A percentile compares a stretch with the other conserved stretches of the same genome.
phyloP scores from a whole-genome alignment of 2,113 vertebrate genomes.

The Scomber colias region DNA sequence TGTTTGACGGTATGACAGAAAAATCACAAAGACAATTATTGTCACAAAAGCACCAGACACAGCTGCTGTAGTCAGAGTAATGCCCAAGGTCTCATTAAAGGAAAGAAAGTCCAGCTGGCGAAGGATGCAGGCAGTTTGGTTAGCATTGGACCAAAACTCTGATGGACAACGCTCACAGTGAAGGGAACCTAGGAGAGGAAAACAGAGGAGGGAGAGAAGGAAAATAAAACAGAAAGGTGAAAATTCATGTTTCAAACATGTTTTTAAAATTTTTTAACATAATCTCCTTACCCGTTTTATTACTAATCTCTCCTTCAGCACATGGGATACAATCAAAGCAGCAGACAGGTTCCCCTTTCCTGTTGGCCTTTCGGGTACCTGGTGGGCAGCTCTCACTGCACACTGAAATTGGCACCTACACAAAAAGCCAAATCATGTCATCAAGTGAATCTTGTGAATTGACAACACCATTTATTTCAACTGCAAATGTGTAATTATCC shows the following conservation, averaged over 20 bases:
- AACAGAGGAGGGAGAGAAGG: constrained; percentile 21
- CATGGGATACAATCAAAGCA: constrained; percentile 87
- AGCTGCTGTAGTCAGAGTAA: constrained; percentile 76
- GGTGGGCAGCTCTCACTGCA: constrained; percentile 81
- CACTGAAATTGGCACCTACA: constrained; percentile 80
- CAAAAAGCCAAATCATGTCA: not conserved
- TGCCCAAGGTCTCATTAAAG: constrained; percentile 80
- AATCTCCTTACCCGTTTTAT: constrained; percentile 72
- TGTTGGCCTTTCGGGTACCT: constrained; percentile 79
- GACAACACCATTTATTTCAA: not conserved
- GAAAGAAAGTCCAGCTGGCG: constrained; percentile 82
- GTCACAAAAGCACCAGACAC: constrained; percentile 75
- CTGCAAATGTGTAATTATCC: too few relatives aligned
- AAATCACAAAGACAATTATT: constrained; percentile 76
- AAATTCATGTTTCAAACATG: too few relatives aligned
- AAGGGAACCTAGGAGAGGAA: constrained; percentile 69
- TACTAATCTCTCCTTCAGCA: constrained; percentile 84
- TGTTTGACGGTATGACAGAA: constrained; percentile 72
- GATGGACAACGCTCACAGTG: constrained; percentile 77
- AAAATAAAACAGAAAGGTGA: too few relatives aligned
- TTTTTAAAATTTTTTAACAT: too few relatives aligned
- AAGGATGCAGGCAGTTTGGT: constrained; percentile 74
- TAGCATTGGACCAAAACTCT: constrained; percentile 82
- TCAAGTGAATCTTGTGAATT: not conserved
- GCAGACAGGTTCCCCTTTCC: constrained; percentile 83